Conservation (phyloP, 2,888 invertebrate genomes). For the Callimorpha dominula region DNA sequence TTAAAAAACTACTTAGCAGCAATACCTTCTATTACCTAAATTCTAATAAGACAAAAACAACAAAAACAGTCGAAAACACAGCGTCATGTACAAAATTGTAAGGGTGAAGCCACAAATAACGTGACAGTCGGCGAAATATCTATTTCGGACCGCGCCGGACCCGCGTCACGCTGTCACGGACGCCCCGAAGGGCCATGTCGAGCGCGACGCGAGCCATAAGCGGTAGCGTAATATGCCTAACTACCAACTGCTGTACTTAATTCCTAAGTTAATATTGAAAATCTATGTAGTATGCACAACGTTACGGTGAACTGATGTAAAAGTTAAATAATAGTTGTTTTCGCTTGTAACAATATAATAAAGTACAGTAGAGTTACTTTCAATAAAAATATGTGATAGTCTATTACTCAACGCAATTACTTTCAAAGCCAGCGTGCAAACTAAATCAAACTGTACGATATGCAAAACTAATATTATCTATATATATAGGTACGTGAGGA, state of each 20-base stretch:
- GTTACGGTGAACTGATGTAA: neutral
- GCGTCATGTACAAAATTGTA: slow-evolving; percentile 66
- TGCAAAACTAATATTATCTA: neutral
- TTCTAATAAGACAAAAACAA: slow-evolving; percentile 32
- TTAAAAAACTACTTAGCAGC: slow-evolving; percentile 10
- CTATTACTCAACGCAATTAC: neutral
- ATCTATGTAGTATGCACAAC: neutral
- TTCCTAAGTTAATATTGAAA: neutral
- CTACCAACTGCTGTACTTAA: neutral
- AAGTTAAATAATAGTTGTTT: neutral
- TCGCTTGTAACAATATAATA: neutral
- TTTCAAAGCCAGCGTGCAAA: neutral
- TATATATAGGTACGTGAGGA: no score
- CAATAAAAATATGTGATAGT: neutral
- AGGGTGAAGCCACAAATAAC: slow-evolving; percentile 67
- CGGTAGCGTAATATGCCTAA: slow-evolving; percentile 42
- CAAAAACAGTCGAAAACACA: slow-evolving; percentile 47
- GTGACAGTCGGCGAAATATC: slow-evolving; percentile 79
- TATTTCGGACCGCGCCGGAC: slow-evolving; percentile 82
- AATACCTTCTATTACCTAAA: slow-evolving; percentile 24
- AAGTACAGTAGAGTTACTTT: neutral
- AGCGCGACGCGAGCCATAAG: slow-evolving; percentile 40
- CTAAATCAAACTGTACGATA: neutral
- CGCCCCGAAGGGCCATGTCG: slow-evolving; percentile 57
- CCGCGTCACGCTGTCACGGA: slow-evolving; percentile 81